Evolutionary conservation across 1,140 invertebrate species (phyloP).

Genomic region (Thereuonema tuberculata): DNA sequence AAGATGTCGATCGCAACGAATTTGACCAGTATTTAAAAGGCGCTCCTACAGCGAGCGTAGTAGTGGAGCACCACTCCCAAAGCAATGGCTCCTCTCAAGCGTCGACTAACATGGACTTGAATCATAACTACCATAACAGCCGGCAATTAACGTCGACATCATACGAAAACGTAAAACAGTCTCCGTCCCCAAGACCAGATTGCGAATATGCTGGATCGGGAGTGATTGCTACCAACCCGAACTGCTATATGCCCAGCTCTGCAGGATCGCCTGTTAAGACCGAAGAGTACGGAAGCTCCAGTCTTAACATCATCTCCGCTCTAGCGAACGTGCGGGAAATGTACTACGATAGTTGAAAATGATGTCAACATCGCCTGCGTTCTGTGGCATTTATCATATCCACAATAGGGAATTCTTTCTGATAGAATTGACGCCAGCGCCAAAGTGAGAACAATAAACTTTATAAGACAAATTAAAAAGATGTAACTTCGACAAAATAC

Average conservation of each 20-base stretch:
- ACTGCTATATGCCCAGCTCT: not conserved
- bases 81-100: no score
- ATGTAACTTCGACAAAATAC: no score
- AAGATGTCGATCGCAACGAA: constrained; percentile 42
- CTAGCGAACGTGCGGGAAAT: constrained; percentile 17
- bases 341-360: constrained; percentile 17
- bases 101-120: no score
- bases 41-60: not conserved
- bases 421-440: no score
- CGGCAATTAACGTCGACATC: not conserved
- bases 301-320: constrained; percentile 14
- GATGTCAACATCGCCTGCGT: no score
- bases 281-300: constrained; percentile 10
- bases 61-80: not conserved
- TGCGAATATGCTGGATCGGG: not conserved
- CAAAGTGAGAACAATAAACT: no score
- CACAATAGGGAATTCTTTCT: no score
- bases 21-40: constrained; percentile 47
- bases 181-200: constrained; percentile 2
- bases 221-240: not conserved
- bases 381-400: no score
- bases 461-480: no score
- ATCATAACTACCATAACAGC: not conserved
- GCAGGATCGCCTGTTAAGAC: not conserved
- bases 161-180: not conserved